These are phyloP conservation scores for Nomada fabriciana DNA, from an alignment of 2,888 invertebrate species.

Conservation along the genomic window DNA sequence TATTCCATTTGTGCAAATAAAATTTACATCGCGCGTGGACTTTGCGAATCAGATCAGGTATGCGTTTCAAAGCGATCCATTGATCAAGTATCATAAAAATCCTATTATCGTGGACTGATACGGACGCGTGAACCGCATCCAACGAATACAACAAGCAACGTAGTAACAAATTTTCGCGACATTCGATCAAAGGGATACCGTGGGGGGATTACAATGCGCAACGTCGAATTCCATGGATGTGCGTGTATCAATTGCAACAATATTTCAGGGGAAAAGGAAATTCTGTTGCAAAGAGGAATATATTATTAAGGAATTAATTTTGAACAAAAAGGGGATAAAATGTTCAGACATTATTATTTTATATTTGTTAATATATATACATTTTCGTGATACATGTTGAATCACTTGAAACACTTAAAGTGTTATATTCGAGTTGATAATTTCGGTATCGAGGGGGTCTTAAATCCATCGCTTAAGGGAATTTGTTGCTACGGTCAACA, in stretches of 20 bases:
- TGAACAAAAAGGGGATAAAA: not conserved
- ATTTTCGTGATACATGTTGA: too few relatives aligned
- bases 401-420: too few relatives aligned
- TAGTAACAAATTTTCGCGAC: constrained; percentile 40
- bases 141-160: constrained; percentile 23
- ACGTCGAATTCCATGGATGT: constrained; percentile 9
- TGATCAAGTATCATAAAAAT: constrained; percentile 48
- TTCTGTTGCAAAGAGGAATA: not conserved
- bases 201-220: too few relatives aligned
- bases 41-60: constrained; percentile 1
- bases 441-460: not conserved
- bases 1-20: not conserved
- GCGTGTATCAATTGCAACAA: constrained; percentile 24
- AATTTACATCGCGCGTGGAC: not conserved
- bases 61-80: constrained; percentile 8
- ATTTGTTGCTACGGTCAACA: not conserved
- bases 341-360: not conserved
- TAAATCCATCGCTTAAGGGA: not conserved
- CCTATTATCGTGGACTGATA: constrained; percentile 26
- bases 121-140: not conserved
- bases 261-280: constrained; percentile 14
- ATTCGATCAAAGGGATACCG: constrained; percentile 45
- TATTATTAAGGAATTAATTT: constrained; percentile 3
- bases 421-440: not conserved
- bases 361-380: too few relatives aligned